These are phyloP conservation scores for Drosophila algonquin DNA, from an alignment of 2,888 invertebrate genomes.

Conservation along the genomic window DNA sequence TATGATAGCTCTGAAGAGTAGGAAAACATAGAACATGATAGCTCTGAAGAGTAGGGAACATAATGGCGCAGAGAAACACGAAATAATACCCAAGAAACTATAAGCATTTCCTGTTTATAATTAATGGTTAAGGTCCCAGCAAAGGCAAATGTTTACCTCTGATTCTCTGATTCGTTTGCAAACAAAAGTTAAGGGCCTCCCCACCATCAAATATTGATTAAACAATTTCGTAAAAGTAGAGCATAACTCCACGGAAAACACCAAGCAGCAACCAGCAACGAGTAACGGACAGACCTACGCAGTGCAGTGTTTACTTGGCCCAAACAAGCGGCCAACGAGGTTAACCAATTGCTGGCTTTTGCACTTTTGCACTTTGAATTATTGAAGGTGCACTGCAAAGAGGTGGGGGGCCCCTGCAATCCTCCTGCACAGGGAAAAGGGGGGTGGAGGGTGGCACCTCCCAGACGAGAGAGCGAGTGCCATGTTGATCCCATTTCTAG, in stretches of 20 bases:
- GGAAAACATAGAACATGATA: neutral
- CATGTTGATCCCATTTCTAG: constrained; percentile 2
- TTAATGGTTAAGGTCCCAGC: constrained; percentile 14
- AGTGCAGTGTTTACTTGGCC: constrained; percentile 60
- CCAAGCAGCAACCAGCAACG: neutral
- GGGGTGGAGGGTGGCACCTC: no score
- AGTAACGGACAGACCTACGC: neutral
- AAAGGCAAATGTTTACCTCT: neutral
- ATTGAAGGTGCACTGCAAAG: constrained; percentile 23
- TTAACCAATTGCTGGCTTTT: constrained; percentile 41
- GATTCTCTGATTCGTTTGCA: constrained; percentile 7
- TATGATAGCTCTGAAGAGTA: no score
- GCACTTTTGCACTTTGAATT: constrained; percentile 44
- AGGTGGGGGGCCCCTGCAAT: neutral
- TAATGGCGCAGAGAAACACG: neutral
- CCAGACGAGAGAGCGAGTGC: neutral
- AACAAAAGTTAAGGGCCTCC: constrained; percentile 2
- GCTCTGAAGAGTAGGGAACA: neutral
- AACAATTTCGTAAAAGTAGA: constrained; percentile 39
- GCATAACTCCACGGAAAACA: constrained; percentile 21
- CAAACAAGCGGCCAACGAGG: constrained; percentile 57
- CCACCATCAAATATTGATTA: constrained; percentile 44
- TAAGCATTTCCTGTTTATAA: constrained; percentile 28
- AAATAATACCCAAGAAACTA: no score
- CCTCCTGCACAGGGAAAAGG: no score